Base-by-base conservation (phyloP, 2,888 invertebrate species). In the Pandemis cinnamomeana region DNA sequence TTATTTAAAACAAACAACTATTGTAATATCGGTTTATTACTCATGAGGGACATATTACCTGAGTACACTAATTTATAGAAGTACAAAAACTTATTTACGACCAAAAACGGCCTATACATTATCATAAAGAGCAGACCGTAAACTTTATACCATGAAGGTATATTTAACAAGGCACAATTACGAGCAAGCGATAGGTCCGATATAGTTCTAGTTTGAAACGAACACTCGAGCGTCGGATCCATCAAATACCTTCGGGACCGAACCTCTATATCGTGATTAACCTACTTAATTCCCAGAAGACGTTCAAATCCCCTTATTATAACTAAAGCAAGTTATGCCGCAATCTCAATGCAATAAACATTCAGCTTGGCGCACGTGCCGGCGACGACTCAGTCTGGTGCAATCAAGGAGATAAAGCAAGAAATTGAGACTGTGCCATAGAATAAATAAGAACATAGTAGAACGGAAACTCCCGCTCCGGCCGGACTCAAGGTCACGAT, bases 331-430 rank as follows among this genome's bases (percentile, higher is more conserved):
- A 89, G 89, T 88, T 89, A 88, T 87, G 85, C 86, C 86, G 87
- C 88, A 91, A 89, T 89, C 89, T 89, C 87, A 87, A 87, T 87
- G 89, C 86, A 90, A 91, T 90, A 90, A 91, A 89, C 90, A 90
- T 89, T 86, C 82, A 85, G 84, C 81, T 79, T 77, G 83, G 83
- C 78, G 87, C 88, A 89, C 91, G 90, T 90, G 90, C 86, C 81
- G 78, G 76, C 88, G 86, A 88, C 85, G 86, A 86, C 82, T 83
- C 77, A 81, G 82, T 80, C 79, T 71, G 72, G 75, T 80, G 76
- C 78, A 76, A 77, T 78, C 82, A 78, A 73, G 78, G 87, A 89
- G 82, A 83, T 87, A 87, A 76, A 88, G 80, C 77, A 67, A 80
- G 82, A 76, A 77, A 87, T 86, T 82, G 79, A 71, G 78, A 55